Conservation (phyloP, 2,113 vertebrate genomes). For the Chaetura pelagica region DNA sequence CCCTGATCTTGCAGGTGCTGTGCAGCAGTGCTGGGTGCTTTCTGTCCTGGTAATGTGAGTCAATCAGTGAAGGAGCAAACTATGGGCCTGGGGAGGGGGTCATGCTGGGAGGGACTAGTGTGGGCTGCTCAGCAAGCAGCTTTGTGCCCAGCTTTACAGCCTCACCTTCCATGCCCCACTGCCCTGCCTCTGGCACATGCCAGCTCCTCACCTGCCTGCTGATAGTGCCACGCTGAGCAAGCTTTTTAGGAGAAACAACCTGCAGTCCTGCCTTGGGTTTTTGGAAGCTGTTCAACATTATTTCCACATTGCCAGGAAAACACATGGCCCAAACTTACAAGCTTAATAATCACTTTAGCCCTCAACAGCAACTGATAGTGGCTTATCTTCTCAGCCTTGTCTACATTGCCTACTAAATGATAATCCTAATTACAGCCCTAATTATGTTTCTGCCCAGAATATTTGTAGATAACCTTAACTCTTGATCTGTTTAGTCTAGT, state of each 20-base stretch:
- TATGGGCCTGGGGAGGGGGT: rapidly evolving
- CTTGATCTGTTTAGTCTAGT: slow-evolving; percentile 79
- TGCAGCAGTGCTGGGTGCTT: not conserved
- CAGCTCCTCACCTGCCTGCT: not conserved
- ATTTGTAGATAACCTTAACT: slow-evolving; percentile 78
- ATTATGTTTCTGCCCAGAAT: slow-evolving; percentile 70
- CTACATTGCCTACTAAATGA: slow-evolving; percentile 54
- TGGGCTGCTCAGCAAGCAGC: not conserved
- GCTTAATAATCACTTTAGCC: slow-evolving; percentile 65
- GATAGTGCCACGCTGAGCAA: not conserved
- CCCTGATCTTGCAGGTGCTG: not conserved
- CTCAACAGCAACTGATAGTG: slow-evolving; percentile 52
- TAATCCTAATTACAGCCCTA: slow-evolving; percentile 73
- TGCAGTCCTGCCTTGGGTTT: slow-evolving; percentile 4
- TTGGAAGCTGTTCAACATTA: slow-evolving; percentile 36
- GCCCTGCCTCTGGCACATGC: not conserved
- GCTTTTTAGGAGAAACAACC: slow-evolving; percentile 36
- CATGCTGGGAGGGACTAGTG: not conserved
- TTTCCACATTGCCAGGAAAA: slow-evolving; percentile 46
- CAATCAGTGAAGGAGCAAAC: not conserved
- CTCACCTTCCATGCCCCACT: not conserved
- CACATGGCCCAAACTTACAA: slow-evolving; percentile 39
- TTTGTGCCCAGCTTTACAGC: not conserved
- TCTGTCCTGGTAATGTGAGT: not conserved
- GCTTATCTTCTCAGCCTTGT: slow-evolving; percentile 67